Evolutionary conservation across 1,140 invertebrate species (phyloP).

Genomic region (Cylas formicarius): DNA sequence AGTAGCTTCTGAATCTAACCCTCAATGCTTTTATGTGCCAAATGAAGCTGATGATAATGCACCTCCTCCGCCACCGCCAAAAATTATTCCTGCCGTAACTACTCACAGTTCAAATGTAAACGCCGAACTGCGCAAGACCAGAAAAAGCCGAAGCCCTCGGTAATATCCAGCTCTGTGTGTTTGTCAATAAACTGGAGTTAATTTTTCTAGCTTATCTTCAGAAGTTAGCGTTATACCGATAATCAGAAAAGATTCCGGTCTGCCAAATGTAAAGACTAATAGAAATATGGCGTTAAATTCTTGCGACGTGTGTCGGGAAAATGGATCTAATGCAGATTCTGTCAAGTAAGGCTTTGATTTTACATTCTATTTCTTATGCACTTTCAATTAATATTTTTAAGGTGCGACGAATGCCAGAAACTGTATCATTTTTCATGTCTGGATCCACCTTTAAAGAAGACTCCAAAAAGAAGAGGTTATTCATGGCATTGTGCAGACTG

Average conservation of each 20-base stretch:
- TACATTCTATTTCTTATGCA: neutral
- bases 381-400: constrained; percentile 37
- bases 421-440: constrained; percentile 88
- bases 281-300: constrained; percentile 45
- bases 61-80: constrained; percentile 41
- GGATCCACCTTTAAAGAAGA: constrained; percentile 87
- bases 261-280: neutral
- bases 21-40: constrained; percentile 64
- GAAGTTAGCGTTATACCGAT: too few species aligned
- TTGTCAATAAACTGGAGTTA: too few species aligned
- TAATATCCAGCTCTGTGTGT: too few species aligned
- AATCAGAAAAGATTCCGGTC: too few species aligned
- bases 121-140: constrained; percentile 8
- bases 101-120: neutral
- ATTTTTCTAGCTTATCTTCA: too few species aligned
- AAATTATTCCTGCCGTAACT: neutral
- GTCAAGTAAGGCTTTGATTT: constrained; percentile 53
- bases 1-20: constrained; percentile 49
- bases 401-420: constrained; percentile 87
- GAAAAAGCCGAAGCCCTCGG: constrained; percentile 19
- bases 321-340: constrained; percentile 56
- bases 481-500: constrained; percentile 95
- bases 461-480: constrained; percentile 86
- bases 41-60: constrained; percentile 61
- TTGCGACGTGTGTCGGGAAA: constrained; percentile 59